Percentiles rank a stretch among this genome's conserved stretches.
These are phyloP conservation scores for Nipponia nippon DNA, from an alignment of 2,113 vertebrate species.

Conservation along the genomic window DNA sequence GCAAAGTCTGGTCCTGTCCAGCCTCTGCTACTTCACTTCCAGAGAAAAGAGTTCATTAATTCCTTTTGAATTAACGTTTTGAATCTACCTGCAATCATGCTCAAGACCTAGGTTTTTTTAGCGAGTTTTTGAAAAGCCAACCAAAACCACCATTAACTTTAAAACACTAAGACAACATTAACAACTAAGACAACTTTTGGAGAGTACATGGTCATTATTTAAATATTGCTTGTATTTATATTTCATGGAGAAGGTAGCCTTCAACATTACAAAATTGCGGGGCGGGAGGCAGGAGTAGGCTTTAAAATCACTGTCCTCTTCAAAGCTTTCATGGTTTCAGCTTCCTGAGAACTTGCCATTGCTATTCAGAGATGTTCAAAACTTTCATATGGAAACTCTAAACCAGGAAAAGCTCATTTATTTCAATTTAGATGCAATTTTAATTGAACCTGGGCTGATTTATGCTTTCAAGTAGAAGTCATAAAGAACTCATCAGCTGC, in stretches of 20 bases:
- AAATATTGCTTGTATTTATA: neutral
- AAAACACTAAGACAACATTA: neutral
- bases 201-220: neutral
- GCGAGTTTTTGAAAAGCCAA: neutral
- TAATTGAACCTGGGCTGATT: slow-evolving; percentile 42
- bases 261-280: neutral
- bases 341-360: neutral
- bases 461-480: slow-evolving; percentile 16
- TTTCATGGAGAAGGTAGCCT: neutral
- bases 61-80: neutral
- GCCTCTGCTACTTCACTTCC: neutral
- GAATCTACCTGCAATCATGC: neutral
- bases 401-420: neutral
- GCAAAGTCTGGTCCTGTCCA: neutral
- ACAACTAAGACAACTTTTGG: neutral
- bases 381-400: neutral
- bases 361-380: neutral
- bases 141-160: neutral
- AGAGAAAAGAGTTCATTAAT: neutral
- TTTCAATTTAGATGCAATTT: slow-evolving; percentile 30
- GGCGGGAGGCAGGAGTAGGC: neutral
- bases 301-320: neutral
- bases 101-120: rapidly evolving
- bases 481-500: neutral
- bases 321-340: neutral